Conservation (phyloP, 2,888 invertebrate species). For the Malthinus seriepunctatus region DNA sequence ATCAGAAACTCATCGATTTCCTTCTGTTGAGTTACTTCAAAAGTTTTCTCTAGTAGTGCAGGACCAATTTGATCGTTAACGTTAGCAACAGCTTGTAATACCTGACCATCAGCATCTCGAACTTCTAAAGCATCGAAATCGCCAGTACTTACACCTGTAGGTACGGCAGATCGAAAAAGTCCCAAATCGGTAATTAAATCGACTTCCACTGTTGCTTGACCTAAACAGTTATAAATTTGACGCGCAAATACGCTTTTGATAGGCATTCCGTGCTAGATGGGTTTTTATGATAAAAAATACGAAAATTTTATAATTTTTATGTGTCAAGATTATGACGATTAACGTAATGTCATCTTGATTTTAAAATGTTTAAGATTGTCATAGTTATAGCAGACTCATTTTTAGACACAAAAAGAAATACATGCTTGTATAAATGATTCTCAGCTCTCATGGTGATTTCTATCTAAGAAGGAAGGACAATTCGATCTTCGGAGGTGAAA, state of each 20-base stretch:
- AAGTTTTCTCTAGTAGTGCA: conserved; percentile 73
- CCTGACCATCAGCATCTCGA: conserved; percentile 87
- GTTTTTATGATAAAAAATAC: too few species aligned
- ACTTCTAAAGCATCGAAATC: conserved; percentile 87
- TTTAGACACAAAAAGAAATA: too few species aligned
- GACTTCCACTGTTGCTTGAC: conserved; percentile 99
- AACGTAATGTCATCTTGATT: too few species aligned
- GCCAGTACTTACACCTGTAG: neutral
- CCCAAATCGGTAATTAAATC: conserved; percentile 79
- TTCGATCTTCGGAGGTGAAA: too few species aligned
- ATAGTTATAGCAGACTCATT: too few species aligned
- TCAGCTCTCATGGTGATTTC: too few species aligned
- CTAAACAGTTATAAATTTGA: conserved; percentile 98
- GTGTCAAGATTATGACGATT: too few species aligned
- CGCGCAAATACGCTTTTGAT: conserved; percentile 92
- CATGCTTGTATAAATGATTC: too few species aligned
- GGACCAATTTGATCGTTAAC: conserved; percentile 84
- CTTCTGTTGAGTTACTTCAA: conserved; percentile 88
- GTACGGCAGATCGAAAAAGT: conserved; percentile 87
- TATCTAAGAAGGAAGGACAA: too few species aligned
- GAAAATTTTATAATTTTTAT: too few species aligned
- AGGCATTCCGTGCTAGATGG: conserved; percentile 64
- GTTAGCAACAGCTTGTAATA: conserved; percentile 88
- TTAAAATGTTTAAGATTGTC: too few species aligned
- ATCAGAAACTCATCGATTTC: conserved; percentile 87